Evolutionary conservation across 2,797 vertebrate genomes (phyloP).

Genomic region (Halcyon leucocephala): DNA sequence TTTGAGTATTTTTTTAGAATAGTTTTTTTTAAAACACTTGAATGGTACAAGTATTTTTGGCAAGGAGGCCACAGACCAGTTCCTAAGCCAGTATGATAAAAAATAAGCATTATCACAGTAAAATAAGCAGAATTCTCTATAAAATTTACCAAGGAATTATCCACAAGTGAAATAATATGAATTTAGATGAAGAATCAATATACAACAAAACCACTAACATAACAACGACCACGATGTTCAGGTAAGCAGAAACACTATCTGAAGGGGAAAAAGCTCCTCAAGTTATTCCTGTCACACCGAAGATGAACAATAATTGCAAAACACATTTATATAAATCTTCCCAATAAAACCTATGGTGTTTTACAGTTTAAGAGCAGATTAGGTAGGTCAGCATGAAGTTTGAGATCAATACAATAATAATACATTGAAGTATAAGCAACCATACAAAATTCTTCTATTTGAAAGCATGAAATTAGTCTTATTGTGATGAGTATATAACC

Average conservation of each 20-base stretch:
- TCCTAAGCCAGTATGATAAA: background rate
- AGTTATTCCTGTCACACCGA: background rate
- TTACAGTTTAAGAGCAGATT: background rate
- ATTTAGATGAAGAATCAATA: constrained; percentile 8
- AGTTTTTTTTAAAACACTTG: background rate
- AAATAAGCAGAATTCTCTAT: background rate
- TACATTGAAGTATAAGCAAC: background rate
- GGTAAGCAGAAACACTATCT: background rate
- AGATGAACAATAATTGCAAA: background rate
- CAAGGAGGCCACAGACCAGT: background rate
- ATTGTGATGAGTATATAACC: background rate
- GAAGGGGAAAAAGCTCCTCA: background rate
- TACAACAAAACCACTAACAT: background rate
- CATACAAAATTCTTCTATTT: background rate
- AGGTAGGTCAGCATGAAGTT: background rate
- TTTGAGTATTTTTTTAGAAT: background rate
- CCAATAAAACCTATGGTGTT: background rate
- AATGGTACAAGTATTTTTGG: background rate
- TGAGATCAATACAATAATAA: constrained; percentile 20
- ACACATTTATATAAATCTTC: background rate
- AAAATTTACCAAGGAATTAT: background rate
- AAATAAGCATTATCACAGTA: background rate
- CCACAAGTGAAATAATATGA: background rate
- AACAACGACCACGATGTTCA: background rate
- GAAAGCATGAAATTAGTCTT: background rate